phyloP scores from a whole-genome alignment of 2,797 vertebrate species.

The Danio aesculapii region DNA sequence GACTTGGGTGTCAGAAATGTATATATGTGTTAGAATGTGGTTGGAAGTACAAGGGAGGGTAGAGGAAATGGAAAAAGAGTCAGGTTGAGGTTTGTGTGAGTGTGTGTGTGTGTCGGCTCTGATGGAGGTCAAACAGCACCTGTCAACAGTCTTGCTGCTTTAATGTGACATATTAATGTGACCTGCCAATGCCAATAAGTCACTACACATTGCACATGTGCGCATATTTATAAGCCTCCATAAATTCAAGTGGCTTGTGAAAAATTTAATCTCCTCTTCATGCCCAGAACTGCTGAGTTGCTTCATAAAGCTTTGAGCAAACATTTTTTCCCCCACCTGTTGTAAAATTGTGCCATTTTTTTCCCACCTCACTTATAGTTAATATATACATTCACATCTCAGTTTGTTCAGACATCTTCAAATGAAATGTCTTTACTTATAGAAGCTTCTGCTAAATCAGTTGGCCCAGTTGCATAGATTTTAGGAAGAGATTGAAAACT shows the following conservation, averaged over 20 bases:
- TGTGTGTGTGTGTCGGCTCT: slow-evolving; percentile 44
- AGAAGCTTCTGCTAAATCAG: neutral
- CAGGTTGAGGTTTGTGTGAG: slow-evolving; percentile 20
- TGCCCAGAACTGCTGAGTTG: slow-evolving; percentile 70
- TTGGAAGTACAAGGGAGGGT: slow-evolving; percentile 45
- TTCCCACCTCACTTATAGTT: slow-evolving; percentile 29
- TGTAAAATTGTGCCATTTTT: slow-evolving; percentile 52
- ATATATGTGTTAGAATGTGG: slow-evolving; percentile 27
- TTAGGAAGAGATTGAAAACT: no score
- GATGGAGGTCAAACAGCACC: slow-evolving; percentile 77
- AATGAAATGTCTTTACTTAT: neutral
- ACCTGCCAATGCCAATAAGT: slow-evolving; percentile 79
- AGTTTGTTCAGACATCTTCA: neutral
- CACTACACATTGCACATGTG: slow-evolving; percentile 77
- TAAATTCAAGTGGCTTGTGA: slow-evolving; percentile 75
- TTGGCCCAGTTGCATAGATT: neutral
- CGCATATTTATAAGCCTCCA: slow-evolving; percentile 77
- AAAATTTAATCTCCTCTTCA: slow-evolving; percentile 71
- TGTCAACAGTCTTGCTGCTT: slow-evolving; percentile 78
- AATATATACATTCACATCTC: neutral
- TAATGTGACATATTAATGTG: slow-evolving; percentile 82
- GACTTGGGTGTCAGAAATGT: slow-evolving; percentile 34
- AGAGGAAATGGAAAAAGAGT: slow-evolving; percentile 38
- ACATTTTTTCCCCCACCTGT: slow-evolving; percentile 60
- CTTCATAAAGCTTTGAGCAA: slow-evolving; percentile 68